These are phyloP conservation scores for Elgaria multicarinata DNA, from an alignment of 2,113 vertebrate species.

Conservation along the genomic window DNA sequence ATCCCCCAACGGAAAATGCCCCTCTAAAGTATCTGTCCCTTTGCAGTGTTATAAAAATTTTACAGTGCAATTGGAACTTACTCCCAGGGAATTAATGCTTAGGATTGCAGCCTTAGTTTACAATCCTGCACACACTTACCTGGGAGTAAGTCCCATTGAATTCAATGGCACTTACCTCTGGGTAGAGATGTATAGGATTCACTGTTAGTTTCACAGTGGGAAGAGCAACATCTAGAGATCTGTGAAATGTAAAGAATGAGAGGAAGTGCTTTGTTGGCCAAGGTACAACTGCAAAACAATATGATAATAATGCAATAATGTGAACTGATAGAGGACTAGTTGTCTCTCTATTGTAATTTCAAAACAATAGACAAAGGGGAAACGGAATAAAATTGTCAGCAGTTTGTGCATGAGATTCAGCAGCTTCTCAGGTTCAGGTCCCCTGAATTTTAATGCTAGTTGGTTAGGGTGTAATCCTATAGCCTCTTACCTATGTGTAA, in stretches of 20 bases:
- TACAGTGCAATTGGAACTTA: background rate
- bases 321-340: background rate
- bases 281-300: constrained; percentile 9
- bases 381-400: constrained; percentile 38
- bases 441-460: background rate
- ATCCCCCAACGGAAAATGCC: background rate
- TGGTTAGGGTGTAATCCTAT: background rate
- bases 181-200: background rate
- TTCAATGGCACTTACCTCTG: background rate
- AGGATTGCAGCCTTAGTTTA: background rate
- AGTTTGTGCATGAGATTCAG: background rate
- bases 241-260: accelerated
- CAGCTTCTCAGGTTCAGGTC: background rate
- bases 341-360: constrained; percentile 12
- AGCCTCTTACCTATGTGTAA: too few relatives aligned
- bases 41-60: background rate
- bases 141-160: background rate
- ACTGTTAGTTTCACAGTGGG: background rate
- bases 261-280: constrained; percentile 43
- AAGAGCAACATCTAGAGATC: background rate
- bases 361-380: constrained; percentile 41
- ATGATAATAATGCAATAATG: constrained; percentile 24
- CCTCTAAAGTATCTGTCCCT: background rate
- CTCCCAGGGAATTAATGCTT: background rate
- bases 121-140: background rate